Evolutionary conservation across 1,140 invertebrate species (phyloP).

Genomic region (Ectropis grisescens): DNA sequence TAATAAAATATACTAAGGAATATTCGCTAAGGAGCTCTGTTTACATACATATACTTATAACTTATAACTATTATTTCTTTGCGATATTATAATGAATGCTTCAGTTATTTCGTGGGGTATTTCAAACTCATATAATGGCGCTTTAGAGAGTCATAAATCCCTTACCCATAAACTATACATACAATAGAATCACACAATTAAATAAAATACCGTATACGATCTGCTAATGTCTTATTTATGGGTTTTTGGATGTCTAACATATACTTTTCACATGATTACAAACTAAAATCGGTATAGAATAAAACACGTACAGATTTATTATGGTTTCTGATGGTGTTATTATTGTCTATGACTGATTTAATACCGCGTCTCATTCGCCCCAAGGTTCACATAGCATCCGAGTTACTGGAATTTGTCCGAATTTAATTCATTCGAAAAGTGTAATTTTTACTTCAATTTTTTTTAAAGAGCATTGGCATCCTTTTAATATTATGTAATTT

Average conservation of each 20-base stretch:
- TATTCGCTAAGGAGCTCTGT: not conserved
- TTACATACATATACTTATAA: not conserved
- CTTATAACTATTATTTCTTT: not conserved
- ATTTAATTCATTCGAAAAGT: not conserved
- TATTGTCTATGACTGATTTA: conserved; percentile 6
- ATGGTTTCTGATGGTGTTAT: not conserved
- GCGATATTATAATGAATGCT: not conserved
- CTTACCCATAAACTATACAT: conserved; percentile 25
- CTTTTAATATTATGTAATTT: no score
- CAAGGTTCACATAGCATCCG: not conserved
- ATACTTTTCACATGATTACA: conserved; percentile 63
- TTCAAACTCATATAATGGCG: conserved; percentile 7
- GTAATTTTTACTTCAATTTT: no score
- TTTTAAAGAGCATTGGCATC: no score
- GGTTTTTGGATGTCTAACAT: conserved; percentile 40
- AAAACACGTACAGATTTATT: conserved; percentile 36
- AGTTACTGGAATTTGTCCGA: not conserved
- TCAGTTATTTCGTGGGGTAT: not conserved
- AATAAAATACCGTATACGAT: conserved; percentile 41
- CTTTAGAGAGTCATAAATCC: conserved; percentile 23
- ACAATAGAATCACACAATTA: conserved; percentile 39
- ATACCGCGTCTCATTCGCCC: conserved; percentile 1
- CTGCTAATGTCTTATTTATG: conserved; percentile 68
- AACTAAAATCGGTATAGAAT: conserved; percentile 34
- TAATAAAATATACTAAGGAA: no score